Evolutionary conservation across 2,888 invertebrate species (phyloP).

Genomic region (Cenopis cana): DNA sequence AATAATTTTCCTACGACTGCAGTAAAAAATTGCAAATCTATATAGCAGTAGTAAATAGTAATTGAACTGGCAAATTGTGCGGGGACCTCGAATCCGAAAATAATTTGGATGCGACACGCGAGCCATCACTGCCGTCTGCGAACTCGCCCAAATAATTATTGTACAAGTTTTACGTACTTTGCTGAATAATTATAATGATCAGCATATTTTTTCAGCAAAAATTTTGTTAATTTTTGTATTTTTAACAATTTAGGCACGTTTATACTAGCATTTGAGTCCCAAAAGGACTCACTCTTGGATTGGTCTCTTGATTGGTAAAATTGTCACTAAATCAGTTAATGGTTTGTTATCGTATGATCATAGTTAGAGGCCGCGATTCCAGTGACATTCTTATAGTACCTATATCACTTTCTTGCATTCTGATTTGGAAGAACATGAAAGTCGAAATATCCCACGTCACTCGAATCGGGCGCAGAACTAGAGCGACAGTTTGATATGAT

Average conservation of each 20-base stretch:
- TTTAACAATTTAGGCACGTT: too few species aligned
- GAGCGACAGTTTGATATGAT: too few species aligned
- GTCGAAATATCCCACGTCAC: too few species aligned
- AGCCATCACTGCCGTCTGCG: constrained; percentile 51
- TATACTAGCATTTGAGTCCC: background rate
- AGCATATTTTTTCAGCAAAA: background rate
- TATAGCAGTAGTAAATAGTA: constrained; percentile 34
- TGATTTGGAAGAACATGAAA: too few species aligned
- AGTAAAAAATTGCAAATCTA: constrained; percentile 25
- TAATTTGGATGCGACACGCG: constrained; percentile 74
- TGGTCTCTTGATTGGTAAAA: too few species aligned
- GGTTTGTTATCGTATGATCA: too few species aligned
- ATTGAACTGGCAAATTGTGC: constrained; percentile 55
- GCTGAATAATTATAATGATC: constrained; percentile 15
- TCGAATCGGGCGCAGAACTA: too few species aligned
- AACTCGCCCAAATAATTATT: constrained; percentile 41
- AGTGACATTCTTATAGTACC: too few species aligned
- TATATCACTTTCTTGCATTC: too few species aligned
- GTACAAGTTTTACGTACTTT: constrained; percentile 24
- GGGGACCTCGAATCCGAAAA: constrained; percentile 74
- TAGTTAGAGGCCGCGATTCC: too few species aligned
- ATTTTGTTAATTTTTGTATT: background rate
- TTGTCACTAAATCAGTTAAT: too few species aligned
- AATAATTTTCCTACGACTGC: constrained; percentile 16
- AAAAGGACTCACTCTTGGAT: too few species aligned